A percentile compares a stretch with the other conserved stretches of the same genome.
These are phyloP conservation scores for Conus canariensis DNA, from an alignment of 2,888 invertebrate genomes.

Conservation along the genomic window DNA sequence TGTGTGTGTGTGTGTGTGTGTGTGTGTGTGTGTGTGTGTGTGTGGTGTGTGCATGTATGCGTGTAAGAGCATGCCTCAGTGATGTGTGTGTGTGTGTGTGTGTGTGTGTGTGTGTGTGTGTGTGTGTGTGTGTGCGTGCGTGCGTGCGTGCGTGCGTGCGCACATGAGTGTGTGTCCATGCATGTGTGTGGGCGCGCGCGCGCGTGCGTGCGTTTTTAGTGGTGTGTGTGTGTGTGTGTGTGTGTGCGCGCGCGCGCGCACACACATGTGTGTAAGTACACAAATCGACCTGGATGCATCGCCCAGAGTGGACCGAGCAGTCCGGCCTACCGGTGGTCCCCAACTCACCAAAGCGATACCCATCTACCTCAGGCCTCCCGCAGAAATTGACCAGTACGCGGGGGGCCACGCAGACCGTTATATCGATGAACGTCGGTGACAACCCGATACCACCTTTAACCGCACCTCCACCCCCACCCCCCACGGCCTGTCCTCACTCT, in stretches of 20 bases:
- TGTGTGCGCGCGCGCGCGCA: background rate
- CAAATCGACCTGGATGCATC: too few species aligned
- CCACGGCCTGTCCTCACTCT: too few species aligned
- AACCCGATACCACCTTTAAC: background rate
- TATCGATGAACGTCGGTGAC: background rate
- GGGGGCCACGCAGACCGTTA: background rate
- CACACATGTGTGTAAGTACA: background rate
- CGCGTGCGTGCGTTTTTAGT: background rate
- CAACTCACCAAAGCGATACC: background rate
- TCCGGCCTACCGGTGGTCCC: background rate
- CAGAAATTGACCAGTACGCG: background rate
- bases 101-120: too few species aligned
- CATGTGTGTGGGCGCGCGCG: background rate
- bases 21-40: background rate
- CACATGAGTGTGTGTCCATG: background rate
- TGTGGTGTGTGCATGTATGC: background rate
- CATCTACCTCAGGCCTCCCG: background rate
- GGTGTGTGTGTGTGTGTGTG: background rate
- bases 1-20: slow-evolving; percentile 9
- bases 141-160: background rate
- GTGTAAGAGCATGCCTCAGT: background rate
- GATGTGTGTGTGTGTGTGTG: background rate
- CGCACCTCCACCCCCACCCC: too few species aligned
- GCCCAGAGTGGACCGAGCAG: too few species aligned
- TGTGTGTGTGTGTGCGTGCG: background rate